phyloP scores from a whole-genome alignment of 1,140 invertebrate species.

The Zaprionus ghesquierei region DNA sequence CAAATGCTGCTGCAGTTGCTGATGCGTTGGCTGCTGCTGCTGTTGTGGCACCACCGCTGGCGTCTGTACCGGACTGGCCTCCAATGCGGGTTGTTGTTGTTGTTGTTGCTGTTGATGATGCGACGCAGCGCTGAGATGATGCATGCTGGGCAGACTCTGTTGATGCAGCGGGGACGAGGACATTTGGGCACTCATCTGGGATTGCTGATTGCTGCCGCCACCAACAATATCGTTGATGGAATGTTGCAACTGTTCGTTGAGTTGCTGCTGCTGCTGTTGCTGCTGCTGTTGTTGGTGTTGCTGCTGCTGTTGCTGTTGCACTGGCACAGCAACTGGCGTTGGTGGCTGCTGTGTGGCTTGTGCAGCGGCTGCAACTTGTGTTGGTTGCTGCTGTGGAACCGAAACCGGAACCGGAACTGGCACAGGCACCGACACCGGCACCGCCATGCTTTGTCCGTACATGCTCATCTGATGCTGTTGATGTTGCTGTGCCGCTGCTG shows the following conservation, averaged over 20 bases:
- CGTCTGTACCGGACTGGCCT: conserved; percentile 23
- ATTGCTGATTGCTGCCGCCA: conserved; percentile 66
- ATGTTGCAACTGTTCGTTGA: conserved; percentile 79
- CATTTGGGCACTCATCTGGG: conserved; percentile 53
- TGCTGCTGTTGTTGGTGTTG: conserved; percentile 61
- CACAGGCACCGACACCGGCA: conserved; percentile 23
- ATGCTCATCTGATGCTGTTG: conserved; percentile 48
- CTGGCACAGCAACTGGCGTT: conserved; percentile 30
- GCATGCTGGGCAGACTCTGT: conserved; percentile 65
- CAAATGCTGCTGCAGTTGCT: conserved; percentile 62
- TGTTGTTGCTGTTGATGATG: conserved; percentile 46
- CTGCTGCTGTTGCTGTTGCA: conserved; percentile 39
- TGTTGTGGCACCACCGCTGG: conserved; percentile 27
- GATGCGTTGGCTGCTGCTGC: conserved; percentile 47
- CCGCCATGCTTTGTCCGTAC: conserved; percentile 44
- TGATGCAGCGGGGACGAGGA: conserved; percentile 63
- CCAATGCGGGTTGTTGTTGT: conserved; percentile 48
- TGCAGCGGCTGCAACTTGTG: conserved; percentile 19
- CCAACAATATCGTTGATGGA: conserved; percentile 81
- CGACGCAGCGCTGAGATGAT: conserved; percentile 47
- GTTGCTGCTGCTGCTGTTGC: conserved; percentile 67
- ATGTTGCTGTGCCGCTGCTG: conserved; percentile 55
- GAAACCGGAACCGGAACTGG: conserved; percentile 45
- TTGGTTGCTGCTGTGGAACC: conserved; percentile 29
- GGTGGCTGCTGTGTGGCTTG: conserved; percentile 48